These are phyloP conservation scores for Syngnathus typhle DNA, from an alignment of 2,113 vertebrate genomes.

Conservation along the genomic window DNA sequence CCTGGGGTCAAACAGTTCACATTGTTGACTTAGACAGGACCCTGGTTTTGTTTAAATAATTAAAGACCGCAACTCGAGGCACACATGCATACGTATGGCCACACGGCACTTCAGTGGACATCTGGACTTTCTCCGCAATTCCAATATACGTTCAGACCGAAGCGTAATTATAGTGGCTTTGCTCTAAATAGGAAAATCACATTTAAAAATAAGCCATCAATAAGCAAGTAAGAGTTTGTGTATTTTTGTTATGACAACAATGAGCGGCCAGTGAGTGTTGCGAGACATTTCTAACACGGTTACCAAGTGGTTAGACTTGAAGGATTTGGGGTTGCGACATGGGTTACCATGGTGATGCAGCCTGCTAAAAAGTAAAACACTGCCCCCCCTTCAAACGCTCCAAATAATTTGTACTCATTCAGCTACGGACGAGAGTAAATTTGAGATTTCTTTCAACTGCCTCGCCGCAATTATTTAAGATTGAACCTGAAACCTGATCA, in stretches of 20 bases:
- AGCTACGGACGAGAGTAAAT: neutral
- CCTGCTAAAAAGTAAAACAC: neutral
- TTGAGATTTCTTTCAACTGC: neutral
- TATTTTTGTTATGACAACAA: too few species aligned
- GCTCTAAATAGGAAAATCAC: neutral
- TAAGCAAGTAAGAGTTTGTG: too few species aligned
- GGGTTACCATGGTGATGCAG: neutral
- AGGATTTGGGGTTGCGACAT: neutral
- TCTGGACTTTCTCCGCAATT: neutral
- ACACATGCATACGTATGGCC: neutral
- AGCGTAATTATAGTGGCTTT: neutral
- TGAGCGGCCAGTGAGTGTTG: neutral
- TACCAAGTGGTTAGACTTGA: neutral
- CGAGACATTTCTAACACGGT: neutral
- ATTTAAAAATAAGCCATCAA: neutral
- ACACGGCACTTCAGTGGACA: neutral
- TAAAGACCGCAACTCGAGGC: neutral
- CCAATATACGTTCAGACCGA: neutral
- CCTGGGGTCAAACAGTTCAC: neutral
- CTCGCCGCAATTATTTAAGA: neutral
- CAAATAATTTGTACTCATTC: neutral
- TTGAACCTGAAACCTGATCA: neutral
- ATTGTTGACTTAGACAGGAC: neutral
- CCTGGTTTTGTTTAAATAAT: constrained; percentile 1
- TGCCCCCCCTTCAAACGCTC: neutral